Base-by-base conservation (phyloP, 2,888 invertebrate species). In the Cremastinae sp. region DNA sequence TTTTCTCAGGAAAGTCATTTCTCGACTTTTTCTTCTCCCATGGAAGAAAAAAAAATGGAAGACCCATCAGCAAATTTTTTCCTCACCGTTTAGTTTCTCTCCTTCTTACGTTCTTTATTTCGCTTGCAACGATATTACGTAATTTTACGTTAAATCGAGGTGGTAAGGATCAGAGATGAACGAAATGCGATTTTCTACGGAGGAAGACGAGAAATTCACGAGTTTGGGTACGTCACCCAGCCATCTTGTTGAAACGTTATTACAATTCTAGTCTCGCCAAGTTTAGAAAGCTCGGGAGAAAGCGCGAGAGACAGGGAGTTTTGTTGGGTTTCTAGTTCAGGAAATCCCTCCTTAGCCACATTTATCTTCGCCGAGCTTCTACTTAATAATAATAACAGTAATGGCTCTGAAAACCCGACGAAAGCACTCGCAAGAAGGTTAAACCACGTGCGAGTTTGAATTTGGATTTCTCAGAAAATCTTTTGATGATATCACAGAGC, bases 391-490 rank as follows among this genome's bases (percentile, higher is more conserved):
- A 65, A 65, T 64, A 72, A 55, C n/a, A 28, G 5, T 28, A 28
- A 41, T 53, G 53, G 37, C 39, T 65, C 65, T 16, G 66, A 47
- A 53, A 45, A 41, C 51, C 22, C 28, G 65, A 2, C n/a, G 12
- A 58, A 58, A 58, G 39, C 51, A 35, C 20, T 47, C 51, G 14
- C 53, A 59, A 53, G 61, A 41, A 20, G 37, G 20, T 55, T 18
- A 65, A 47, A 45, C 58, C 39, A 41, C 20, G 59, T 53, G 45
- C 65, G 37, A 75, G 74, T 68, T 70, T 59, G 58, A 70, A 70
- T 75, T 70, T 75, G 74, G 68, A 53, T 70, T 70, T 70, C 70
- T 62, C 45, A 37, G 64, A 69, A 59, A 69, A 75, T 20, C 49
- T 10, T 53, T 51, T 37, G 47, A 41, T 58, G 39, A 37, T 37